phyloP scores from a whole-genome alignment of 2,113 vertebrate genomes.

The Bubalus kerabau region DNA sequence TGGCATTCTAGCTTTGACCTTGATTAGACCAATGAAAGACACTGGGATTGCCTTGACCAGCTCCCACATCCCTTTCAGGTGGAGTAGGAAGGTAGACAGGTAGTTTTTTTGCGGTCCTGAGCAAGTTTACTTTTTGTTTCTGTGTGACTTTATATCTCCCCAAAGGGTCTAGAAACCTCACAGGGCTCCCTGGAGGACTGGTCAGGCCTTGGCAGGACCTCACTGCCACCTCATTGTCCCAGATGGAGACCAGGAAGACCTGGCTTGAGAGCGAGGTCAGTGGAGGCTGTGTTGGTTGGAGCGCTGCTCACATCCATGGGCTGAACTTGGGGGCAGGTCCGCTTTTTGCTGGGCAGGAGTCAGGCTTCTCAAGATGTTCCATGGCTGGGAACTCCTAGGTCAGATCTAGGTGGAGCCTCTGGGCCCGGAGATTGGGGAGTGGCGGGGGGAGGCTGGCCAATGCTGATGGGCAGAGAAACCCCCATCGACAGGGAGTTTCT shows the following conservation, averaged over 20 bases:
- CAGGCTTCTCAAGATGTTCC: background rate
- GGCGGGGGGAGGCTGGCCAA: background rate
- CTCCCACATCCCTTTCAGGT: background rate
- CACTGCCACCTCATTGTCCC: no score
- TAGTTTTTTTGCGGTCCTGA: background rate
- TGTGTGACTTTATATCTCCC: background rate
- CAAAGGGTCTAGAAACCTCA: background rate
- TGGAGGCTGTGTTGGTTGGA: no score
- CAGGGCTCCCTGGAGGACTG: background rate
- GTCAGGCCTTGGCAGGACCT: background rate
- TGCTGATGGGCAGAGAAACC: background rate
- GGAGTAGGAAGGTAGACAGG: background rate
- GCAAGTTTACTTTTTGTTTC: background rate
- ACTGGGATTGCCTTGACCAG: background rate
- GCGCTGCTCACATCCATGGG: background rate
- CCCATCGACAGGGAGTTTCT: background rate
- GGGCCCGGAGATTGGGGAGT: fast-evolving
- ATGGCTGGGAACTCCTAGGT: background rate
- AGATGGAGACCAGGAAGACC: background rate
- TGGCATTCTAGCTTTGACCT: background rate
- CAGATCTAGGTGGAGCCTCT: background rate
- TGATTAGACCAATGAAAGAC: background rate
- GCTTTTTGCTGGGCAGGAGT: background rate
- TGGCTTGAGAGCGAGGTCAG: background rate
- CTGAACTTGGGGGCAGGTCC: background rate